Percentiles rank a stretch among this genome's conserved stretches.
Evolutionary conservation across 1,140 invertebrate species (phyloP).

Genomic region (Drosophila carrolli): DNA sequence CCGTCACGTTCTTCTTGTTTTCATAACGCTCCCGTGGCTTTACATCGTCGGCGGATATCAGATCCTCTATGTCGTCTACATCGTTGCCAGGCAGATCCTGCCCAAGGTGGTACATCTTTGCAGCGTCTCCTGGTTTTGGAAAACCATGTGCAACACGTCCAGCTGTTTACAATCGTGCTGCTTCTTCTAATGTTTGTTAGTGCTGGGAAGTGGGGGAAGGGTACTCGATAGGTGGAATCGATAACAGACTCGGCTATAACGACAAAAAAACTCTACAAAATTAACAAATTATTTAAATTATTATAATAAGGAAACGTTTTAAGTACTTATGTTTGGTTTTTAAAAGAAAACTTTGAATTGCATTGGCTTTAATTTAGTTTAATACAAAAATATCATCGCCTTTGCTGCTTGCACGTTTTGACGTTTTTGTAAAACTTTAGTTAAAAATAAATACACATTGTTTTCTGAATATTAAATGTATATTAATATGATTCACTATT

Average conservation of each 20-base stretch:
- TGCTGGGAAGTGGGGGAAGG: constrained; percentile 29
- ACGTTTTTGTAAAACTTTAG: too few relatives aligned
- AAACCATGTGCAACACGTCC: constrained; percentile 44
- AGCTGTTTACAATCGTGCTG: constrained; percentile 59
- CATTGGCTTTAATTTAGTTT: too few relatives aligned
- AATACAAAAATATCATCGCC: too few relatives aligned
- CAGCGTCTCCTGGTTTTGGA: not conserved
- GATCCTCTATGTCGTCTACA: constrained; percentile 90
- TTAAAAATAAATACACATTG: too few relatives aligned
- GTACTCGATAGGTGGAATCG: not conserved
- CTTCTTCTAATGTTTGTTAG: constrained; percentile 2
- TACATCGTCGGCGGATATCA: constrained; percentile 91
- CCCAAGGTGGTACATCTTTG: constrained; percentile 48
- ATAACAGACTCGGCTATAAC: not conserved
- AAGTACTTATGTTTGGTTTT: too few relatives aligned
- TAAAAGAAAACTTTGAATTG: too few relatives aligned
- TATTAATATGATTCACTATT: too few relatives aligned
- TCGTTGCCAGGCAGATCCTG: constrained; percentile 58
- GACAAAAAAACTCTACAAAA: too few relatives aligned
- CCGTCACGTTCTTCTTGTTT: constrained; percentile 88
- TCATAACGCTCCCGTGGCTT: constrained; percentile 90
- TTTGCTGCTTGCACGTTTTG: too few relatives aligned
- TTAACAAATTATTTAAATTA: too few relatives aligned
- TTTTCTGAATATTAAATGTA: too few relatives aligned
- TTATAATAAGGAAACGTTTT: too few relatives aligned